Evolutionary conservation across 2,113 vertebrate genomes (phyloP).

Genomic region (Eulemur macaco): DNA sequence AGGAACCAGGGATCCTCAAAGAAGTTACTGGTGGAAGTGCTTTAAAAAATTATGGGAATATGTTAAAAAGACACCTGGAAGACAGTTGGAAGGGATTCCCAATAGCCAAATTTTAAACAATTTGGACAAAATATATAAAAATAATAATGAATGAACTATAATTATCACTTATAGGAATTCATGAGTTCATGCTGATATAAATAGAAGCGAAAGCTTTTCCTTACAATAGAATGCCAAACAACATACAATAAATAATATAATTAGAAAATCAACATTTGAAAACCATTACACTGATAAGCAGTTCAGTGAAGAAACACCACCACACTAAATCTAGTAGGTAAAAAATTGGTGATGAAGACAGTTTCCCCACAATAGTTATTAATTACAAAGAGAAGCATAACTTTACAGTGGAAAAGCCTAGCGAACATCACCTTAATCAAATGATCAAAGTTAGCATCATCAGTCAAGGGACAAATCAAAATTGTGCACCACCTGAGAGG

Average conservation of each 20-base stretch:
- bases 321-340: not conserved
- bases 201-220: not conserved
- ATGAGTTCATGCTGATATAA: not conserved
- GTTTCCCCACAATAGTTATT: not conserved
- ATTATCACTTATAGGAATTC: not conserved
- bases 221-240: not conserved
- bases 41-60: not conserved
- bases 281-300: not conserved
- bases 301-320: not conserved
- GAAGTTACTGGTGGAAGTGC: not conserved
- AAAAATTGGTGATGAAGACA: conserved; percentile 26
- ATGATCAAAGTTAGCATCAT: not conserved
- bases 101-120: not conserved
- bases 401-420: not conserved
- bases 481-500: not conserved
- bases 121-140: not conserved
- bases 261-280: not conserved
- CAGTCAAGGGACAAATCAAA: not conserved
- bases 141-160: not conserved
- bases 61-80: not conserved
- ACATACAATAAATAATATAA: not conserved
- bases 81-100: not conserved
- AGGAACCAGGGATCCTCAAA: not conserved
- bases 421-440: not conserved
- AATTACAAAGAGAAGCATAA: not conserved